A percentile compares a stretch with the other conserved stretches of the same genome.
Conservation (phyloP, 2,888 invertebrate genomes). For the Bugula neritina region DNA sequence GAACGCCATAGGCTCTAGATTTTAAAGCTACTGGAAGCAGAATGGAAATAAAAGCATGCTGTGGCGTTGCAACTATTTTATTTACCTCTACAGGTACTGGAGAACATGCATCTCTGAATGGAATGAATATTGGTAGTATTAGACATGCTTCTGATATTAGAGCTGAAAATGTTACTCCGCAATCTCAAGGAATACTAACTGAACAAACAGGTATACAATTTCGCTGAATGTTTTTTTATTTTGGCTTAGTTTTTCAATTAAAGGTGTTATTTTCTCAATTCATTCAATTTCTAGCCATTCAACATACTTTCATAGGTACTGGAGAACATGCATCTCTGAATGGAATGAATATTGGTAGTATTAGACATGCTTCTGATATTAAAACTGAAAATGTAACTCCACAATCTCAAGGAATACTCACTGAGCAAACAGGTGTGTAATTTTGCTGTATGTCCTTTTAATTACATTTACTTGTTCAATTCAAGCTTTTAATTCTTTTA, state of each 20-base stretch:
- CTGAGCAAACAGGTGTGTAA: neutral
- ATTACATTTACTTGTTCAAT: no score
- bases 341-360: constrained; percentile 4
- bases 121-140: neutral
- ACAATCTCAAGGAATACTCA: neutral
- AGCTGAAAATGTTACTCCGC: neutral
- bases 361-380: constrained; percentile 7
- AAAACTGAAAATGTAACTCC: neutral
- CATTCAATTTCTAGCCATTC: no score
- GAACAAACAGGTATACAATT: neutral
- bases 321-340: constrained; percentile 12
- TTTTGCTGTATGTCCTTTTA: no score
- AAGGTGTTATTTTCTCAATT: no score
- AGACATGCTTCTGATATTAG: neutral
- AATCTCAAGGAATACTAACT: constrained; percentile 2
- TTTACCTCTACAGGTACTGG: constrained; percentile 26
- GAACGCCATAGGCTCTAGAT: no score
- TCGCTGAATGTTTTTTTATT: no score
- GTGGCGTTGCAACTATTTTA: no score
- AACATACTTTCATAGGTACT: no score
- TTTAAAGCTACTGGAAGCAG: no score
- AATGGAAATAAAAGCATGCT: no score
- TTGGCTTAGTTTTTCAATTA: no score
- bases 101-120: constrained; percentile 24
- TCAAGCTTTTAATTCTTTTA: no score